Conservation (phyloP, 2,888 invertebrate species). For the Cheilosia pagana region DNA sequence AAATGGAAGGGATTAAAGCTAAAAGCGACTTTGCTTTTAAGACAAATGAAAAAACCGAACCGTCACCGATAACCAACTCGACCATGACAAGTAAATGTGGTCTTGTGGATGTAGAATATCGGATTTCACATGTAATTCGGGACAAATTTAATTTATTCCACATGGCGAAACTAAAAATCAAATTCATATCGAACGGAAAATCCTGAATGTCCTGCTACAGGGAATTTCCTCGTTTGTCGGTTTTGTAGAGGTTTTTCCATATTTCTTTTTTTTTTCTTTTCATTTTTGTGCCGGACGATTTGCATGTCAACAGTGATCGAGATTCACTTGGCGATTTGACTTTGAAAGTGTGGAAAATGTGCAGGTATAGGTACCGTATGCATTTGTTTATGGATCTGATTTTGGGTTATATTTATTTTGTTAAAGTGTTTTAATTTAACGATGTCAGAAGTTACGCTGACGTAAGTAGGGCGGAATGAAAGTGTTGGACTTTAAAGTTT, state of each 20-base stretch:
- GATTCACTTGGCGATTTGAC: constrained; percentile 1
- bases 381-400: too few species aligned
- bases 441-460: too few species aligned
- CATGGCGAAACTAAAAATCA: constrained; percentile 66
- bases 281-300: constrained; percentile 15
- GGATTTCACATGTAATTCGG: constrained; percentile 60
- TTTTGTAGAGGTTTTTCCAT: neutral
- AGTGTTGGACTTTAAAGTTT: too few species aligned
- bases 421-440: too few species aligned
- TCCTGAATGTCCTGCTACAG: constrained; percentile 23
- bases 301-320: constrained; percentile 8
- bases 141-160: constrained; percentile 61
- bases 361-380: too few species aligned
- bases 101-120: constrained; percentile 27
- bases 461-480: too few species aligned
- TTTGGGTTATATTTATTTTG: too few species aligned
- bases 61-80: too few species aligned
- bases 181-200: constrained; percentile 61
- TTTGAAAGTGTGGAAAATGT: neutral
- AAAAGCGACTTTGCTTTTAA: neutral
- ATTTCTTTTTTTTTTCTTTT: constrained; percentile 5
- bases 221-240: constrained; percentile 32
- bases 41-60: neutral
- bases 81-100: constrained; percentile 18
- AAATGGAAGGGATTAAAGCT: constrained; percentile 9